phyloP scores from a whole-genome alignment of 1,140 invertebrate species.

The Spodoptera litura region DNA sequence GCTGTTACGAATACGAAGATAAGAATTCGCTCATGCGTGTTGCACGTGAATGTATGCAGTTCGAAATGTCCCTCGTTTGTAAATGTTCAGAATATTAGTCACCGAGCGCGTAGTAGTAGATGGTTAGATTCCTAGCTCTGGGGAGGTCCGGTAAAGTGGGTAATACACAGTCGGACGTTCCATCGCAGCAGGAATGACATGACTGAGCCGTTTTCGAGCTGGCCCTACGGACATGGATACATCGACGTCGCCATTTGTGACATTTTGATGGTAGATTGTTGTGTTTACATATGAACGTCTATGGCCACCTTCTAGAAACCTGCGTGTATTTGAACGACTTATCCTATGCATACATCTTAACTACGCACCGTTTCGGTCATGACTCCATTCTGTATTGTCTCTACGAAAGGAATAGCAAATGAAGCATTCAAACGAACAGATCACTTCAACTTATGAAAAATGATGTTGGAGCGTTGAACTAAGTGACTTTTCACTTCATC shows the following conservation, averaged over 20 bases:
- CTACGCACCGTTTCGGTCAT: conserved; percentile 52
- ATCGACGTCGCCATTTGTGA: conserved; percentile 71
- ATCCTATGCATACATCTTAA: conserved; percentile 61
- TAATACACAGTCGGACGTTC: conserved; percentile 63
- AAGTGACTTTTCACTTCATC: conserved; percentile 55
- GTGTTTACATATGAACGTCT: conserved; percentile 69
- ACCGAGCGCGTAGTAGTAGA: conserved; percentile 7
- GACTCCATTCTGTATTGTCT: conserved; percentile 52
- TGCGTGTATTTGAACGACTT: conserved; percentile 52
- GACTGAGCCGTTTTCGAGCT: conserved; percentile 66
- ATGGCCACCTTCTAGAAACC: conserved; percentile 48
- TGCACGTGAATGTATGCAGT: conserved; percentile 38
- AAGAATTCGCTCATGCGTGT: conserved; percentile 31
- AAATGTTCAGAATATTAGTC: conserved; percentile 37
- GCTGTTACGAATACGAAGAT: conserved; percentile 24
- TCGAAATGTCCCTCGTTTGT: conserved; percentile 34
- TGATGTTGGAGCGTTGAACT: conserved; percentile 31
- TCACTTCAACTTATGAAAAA: conserved; percentile 43
- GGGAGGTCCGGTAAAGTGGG: conserved; percentile 54
- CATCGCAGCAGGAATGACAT: conserved; percentile 63
- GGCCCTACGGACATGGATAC: conserved; percentile 63
- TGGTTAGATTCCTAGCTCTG: conserved; percentile 41
- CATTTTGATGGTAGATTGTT: conserved; percentile 78
- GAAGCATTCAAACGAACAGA: conserved; percentile 35
- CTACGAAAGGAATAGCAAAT: conserved; percentile 53